A percentile compares a stretch with the other conserved stretches of the same genome.
phyloP scores from a whole-genome alignment of 2,888 invertebrate species.

The Oscheius sp. region DNA sequence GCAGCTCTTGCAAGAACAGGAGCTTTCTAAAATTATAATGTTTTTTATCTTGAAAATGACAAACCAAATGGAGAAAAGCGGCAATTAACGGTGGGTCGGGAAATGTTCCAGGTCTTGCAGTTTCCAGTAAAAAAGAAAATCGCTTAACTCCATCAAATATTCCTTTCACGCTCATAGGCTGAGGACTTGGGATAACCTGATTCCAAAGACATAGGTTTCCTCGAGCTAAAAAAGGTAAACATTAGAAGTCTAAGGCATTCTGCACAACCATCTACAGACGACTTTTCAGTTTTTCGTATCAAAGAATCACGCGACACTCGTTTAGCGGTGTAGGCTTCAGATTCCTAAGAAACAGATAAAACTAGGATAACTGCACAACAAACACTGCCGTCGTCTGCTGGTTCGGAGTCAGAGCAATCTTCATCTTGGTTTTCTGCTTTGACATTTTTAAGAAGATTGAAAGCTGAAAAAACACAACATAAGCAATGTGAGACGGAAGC shows the following conservation, averaged over 20 bases:
- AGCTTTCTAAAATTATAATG: constrained; percentile 81
- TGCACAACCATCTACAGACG: not conserved
- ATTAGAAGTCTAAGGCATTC: not conserved
- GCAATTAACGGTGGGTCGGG: constrained; percentile 95
- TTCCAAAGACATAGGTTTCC: constrained; percentile 56
- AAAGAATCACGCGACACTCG: constrained; percentile 19
- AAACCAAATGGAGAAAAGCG: constrained; percentile 90
- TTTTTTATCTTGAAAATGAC: not conserved
- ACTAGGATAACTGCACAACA: constrained; percentile 13
- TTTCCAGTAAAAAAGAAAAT: constrained; percentile 90
- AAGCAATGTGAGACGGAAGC: constrained; percentile 14
- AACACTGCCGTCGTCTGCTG: constrained; percentile 32
- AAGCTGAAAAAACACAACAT: constrained; percentile 52
- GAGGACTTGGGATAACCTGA: constrained; percentile 47
- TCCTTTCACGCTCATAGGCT: constrained; percentile 39
- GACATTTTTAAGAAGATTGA: constrained; percentile 65
- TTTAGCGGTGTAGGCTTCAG: constrained; percentile 14
- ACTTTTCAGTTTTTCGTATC: constrained; percentile 1
- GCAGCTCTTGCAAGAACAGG: constrained; percentile 91
- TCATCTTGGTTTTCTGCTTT: constrained; percentile 67
- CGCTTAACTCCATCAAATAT: constrained; percentile 85
- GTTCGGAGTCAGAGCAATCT: constrained; percentile 67
- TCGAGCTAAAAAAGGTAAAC: constrained; percentile 40
- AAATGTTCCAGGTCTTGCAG: constrained; percentile 91
- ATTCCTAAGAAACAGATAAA: constrained; percentile 21